Base-by-base conservation (phyloP, 2,888 invertebrate species). In the Belgica antarctica region DNA sequence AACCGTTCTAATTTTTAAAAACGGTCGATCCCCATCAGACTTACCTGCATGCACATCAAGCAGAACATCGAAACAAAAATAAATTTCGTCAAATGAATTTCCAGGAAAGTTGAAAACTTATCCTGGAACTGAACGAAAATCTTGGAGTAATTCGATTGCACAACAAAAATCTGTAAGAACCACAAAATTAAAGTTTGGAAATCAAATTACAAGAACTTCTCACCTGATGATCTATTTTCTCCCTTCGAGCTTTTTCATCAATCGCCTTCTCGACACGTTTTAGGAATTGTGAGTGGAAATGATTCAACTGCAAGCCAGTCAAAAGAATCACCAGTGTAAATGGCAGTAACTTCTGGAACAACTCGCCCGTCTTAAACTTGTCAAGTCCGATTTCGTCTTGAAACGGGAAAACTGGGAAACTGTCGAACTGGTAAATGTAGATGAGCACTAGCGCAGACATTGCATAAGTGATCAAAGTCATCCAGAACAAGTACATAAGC, bases 361-460 rank as follows among this genome's bases (percentile, higher is more conserved):
- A 36, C 22, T 62, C n/a, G 2, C 2, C 10, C 2, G 34, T 62
- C 5, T 10, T 5, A 62, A 22, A 62, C 22, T 62, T 62, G 5
- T 34, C 5, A 1, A 62, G 5, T 34, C 62, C 62, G 22, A 62
- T 15, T 17, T 7, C 22, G 17, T 22, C 2, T 34, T 10, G 34
- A 19, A 10, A 7, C n/a, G n/a, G 65, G 10, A 22, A 24, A 4
- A 17, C 15, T 19, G 27, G 46, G 46, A 65, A 65, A 3, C 10
- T 80, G 72, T 85, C 79, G 76, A 89, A 89, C 76, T 90, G 89
- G 77, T 87, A 89, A 2, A 87, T 87, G 77, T 89, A 89, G 59
- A 88, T 84, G 57, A 86, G 80, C 70, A 87, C 84, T 46, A 89
- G 79, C 73, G 89, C 86, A 1, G 85, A 75, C 80, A 89, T 87